A percentile compares a stretch with the other conserved stretches of the same genome.
These are phyloP conservation scores for Podilymbus podiceps DNA, from an alignment of 2,113 vertebrate genomes.

Conservation along the genomic window DNA sequence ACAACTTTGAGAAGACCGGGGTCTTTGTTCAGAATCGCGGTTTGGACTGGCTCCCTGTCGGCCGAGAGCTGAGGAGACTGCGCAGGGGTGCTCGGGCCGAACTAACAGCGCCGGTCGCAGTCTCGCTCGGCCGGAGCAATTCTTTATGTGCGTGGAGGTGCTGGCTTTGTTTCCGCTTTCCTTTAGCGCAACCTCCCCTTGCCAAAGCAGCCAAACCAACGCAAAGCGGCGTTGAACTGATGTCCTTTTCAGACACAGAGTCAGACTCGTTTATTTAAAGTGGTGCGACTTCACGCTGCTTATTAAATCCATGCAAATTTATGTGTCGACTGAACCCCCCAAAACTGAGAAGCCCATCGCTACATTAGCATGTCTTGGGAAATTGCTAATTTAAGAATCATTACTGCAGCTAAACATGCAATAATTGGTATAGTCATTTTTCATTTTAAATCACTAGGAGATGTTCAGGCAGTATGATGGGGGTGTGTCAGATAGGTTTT, in stretches of 20 bases:
- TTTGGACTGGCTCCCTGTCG: neutral
- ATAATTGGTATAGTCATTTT: constrained; percentile 52
- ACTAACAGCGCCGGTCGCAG: rapidly evolving
- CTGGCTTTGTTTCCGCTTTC: neutral
- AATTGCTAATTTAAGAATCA: constrained; percentile 37
- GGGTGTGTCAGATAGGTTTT: constrained; percentile 51
- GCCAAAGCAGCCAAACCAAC: neutral
- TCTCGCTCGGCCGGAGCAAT: neutral
- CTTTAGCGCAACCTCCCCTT: neutral
- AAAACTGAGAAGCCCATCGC: neutral
- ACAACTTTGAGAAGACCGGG: neutral
- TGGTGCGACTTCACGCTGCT: neutral
- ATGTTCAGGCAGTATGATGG: constrained; percentile 41
- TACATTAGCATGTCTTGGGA: constrained; percentile 9
- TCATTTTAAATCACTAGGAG: constrained; percentile 49
- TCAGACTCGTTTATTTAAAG: neutral
- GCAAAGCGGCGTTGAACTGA: neutral
- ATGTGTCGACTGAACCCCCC: neutral
- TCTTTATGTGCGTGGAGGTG: no score
- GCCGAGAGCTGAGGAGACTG: neutral
- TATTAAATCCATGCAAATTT: neutral
- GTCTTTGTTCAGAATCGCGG: neutral
- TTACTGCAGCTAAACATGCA: constrained; percentile 52
- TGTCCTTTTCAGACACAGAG: neutral
- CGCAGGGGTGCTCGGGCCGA: neutral